phyloP scores from a whole-genome alignment of 2,797 vertebrate species.

The Notolabrus celidotus region DNA sequence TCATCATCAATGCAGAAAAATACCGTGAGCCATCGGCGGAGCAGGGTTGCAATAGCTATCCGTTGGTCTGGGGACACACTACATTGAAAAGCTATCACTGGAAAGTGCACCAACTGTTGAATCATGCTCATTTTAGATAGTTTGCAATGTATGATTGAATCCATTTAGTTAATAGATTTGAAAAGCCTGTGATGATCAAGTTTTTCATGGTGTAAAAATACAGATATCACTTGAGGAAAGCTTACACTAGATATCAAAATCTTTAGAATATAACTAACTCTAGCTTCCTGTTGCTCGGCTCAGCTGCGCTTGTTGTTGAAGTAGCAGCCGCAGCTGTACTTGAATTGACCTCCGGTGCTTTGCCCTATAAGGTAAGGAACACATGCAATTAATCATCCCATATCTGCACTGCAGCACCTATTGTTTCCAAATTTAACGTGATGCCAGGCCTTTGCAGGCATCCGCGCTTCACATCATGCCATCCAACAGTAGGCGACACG shows the following conservation, averaged over 20 bases:
- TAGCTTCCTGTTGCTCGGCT: background rate
- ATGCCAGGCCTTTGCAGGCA: slow-evolving; percentile 60
- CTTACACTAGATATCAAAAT: background rate
- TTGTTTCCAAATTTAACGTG: slow-evolving; percentile 78
- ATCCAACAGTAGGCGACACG: slow-evolving; percentile 65
- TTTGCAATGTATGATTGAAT: too few relatives aligned
- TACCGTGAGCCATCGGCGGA: too few relatives aligned
- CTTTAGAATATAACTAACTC: background rate
- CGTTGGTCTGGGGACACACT: too few relatives aligned
- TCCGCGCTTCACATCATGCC: slow-evolving; percentile 56
- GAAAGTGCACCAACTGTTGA: too few relatives aligned
- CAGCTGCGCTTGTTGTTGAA: slow-evolving; percentile 15
- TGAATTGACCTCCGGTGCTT: slow-evolving; percentile 42
- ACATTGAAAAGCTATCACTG: too few relatives aligned
- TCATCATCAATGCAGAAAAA: too few relatives aligned
- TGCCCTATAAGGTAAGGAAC: slow-evolving; percentile 74
- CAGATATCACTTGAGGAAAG: background rate
- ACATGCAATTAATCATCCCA: slow-evolving; percentile 68
- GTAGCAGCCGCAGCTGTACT: slow-evolving; percentile 39
- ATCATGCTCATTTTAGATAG: too few relatives aligned
- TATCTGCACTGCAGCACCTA: slow-evolving; percentile 52
- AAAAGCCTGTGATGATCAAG: background rate
- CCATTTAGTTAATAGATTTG: too few relatives aligned
- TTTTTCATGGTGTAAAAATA: background rate
- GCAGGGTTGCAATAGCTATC: too few relatives aligned